Evolutionary conservation across 2,797 vertebrate genomes (phyloP).

Genomic region (Craterocephalus amniculus): DNA sequence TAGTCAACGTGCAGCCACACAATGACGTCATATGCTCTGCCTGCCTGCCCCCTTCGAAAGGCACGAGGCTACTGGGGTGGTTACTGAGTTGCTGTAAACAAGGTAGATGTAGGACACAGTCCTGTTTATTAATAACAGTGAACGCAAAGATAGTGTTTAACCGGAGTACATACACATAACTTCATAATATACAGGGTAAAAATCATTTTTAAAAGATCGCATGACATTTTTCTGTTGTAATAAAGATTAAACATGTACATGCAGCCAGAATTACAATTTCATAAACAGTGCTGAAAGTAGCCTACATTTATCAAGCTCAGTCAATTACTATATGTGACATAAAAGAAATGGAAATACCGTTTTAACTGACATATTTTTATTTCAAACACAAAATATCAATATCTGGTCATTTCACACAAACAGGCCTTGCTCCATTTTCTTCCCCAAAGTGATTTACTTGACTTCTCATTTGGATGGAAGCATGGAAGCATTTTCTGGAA

Average conservation of each 20-base stretch:
- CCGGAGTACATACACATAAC: background rate
- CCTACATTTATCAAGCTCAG: background rate
- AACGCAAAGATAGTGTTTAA: background rate
- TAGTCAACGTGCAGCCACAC: constrained; percentile 64
- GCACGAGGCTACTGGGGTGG: constrained; percentile 73
- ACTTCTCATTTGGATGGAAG: background rate
- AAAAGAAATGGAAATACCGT: background rate
- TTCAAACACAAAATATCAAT: background rate
- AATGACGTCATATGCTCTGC: constrained; percentile 58
- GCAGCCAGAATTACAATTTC: background rate
- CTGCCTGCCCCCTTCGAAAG: constrained; percentile 9
- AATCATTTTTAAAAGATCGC: too few species aligned
- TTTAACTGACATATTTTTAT: background rate
- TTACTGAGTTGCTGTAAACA: constrained; percentile 56
- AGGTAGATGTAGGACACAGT: constrained; percentile 58
- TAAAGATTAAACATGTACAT: background rate
- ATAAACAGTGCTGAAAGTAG: background rate
- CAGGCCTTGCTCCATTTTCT: background rate
- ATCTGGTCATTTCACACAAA: background rate
- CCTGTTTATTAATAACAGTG: background rate
- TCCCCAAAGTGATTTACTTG: background rate
- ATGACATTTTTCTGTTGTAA: too few species aligned
- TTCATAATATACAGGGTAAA: too few species aligned
- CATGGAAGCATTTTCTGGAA: background rate
- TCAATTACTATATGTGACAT: too few species aligned